Evolutionary conservation across 2,797 vertebrate species (phyloP), one percentile per base, ranked within the genome.

Genomic region (Perodicticus potto): DNA sequence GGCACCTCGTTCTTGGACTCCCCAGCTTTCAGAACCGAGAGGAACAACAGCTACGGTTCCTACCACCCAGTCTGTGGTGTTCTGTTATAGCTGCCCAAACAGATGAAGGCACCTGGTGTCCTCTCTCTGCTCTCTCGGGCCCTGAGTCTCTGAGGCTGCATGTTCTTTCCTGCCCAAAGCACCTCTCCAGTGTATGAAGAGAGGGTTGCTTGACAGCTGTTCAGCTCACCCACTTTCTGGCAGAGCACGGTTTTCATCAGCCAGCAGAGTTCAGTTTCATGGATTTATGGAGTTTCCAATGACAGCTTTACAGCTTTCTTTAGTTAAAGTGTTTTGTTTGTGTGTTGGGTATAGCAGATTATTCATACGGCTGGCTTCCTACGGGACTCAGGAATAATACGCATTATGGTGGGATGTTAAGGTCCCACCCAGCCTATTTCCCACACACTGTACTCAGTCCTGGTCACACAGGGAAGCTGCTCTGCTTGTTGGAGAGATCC

Each of bases 141-240:
- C 34, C 17, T 0, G 17, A 12, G 11, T 23, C 32, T 53, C 2
- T 13, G 37, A 88, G 57, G 34, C 65, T 7, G 25, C 53, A 12
- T 45, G 14, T 25, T 61, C 40, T 55, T 59, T 12, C 11, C 45
- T 1, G 5, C 3, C n/a, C 20, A 7, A 5, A 25, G 40, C 55
- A 29, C 1, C 12, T 69, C 40, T n/a, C 40, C 22, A 20, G 32
- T 1, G 9, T 61, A 25, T 34, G 4, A 0, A 0, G 20, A 70
- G 1, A 65, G 29, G 22, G 14, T 69, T 63, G 4, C 7, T 93
- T 37, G 12, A 5, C 29, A 57, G 25, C 23, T 5, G 20, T 65
- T 86, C 57, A 37, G 22, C 34, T 49, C 43, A 19, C 63, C 13
- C 37, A 3, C 77, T 65, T 82, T 72, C 86, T 53, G 43, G 43